Evolutionary conservation across 1,140 invertebrate species (phyloP).

Genomic region (Achatina immaculata): DNA sequence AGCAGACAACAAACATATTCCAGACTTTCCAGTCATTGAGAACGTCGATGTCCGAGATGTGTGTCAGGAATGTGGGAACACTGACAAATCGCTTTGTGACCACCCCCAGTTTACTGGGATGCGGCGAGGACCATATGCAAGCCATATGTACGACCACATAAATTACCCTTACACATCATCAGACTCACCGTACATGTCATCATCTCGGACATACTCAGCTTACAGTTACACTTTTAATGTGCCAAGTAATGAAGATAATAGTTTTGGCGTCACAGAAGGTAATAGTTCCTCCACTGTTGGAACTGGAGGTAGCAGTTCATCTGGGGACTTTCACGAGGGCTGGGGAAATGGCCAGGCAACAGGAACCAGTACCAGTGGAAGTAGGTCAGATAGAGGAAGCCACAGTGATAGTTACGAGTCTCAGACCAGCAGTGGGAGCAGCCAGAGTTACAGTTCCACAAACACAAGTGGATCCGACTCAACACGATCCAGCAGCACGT

Average conservation of each 20-base stretch:
- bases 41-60: not conserved
- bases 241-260: not conserved
- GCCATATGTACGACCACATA: slow-evolving; percentile 30
- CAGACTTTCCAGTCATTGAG: not conserved
- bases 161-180: slow-evolving; percentile 4
- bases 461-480: slow-evolving; percentile 2
- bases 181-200: not conserved
- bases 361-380: not conserved
- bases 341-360: not conserved
- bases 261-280: too few relatives aligned
- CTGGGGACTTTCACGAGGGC: not conserved
- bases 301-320: not conserved
- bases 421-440: not conserved
- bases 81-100: not conserved
- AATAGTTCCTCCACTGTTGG: not conserved
- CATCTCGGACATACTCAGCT: too few relatives aligned
- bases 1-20: slow-evolving; percentile 37
- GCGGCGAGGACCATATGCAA: slow-evolving; percentile 15
- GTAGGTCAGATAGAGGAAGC: not conserved
- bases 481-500: not conserved
- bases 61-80: slow-evolving; percentile 20
- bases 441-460: not conserved
- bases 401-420: too few relatives aligned
- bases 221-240: not conserved
- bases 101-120: slow-evolving; percentile 17